A percentile compares a stretch with the other conserved stretches of the same genome.
phyloP scores from a whole-genome alignment of 2,797 vertebrate genomes.

The Pangasius macronema region DNA sequence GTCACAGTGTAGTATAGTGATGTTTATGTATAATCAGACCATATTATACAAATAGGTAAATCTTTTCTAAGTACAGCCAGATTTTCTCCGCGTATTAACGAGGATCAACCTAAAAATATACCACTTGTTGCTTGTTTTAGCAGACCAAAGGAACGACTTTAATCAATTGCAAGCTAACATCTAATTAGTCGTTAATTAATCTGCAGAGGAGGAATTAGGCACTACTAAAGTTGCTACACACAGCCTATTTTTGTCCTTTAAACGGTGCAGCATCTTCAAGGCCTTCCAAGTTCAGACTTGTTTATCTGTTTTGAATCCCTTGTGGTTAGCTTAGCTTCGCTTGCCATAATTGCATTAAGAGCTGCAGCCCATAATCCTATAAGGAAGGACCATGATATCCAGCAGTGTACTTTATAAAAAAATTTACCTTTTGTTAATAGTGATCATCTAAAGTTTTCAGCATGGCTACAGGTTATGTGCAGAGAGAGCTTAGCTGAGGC shows the following conservation, averaged over 20 bases:
- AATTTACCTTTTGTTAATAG: neutral
- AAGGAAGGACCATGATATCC: slow-evolving; percentile 31
- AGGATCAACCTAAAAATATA: slow-evolving; percentile 51
- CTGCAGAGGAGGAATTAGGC: slow-evolving; percentile 47
- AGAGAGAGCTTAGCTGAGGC: slow-evolving; percentile 8
- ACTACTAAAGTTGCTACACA: slow-evolving; percentile 25
- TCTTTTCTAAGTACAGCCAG: slow-evolving; percentile 41
- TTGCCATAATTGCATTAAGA: slow-evolving; percentile 41
- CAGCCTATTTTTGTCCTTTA: slow-evolving; percentile 34
- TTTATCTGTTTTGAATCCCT: slow-evolving; percentile 41
- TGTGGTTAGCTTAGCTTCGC: slow-evolving; percentile 18
- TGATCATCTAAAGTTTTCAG: neutral
- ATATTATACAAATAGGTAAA: slow-evolving; percentile 51
- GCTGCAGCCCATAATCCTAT: slow-evolving; percentile 36
- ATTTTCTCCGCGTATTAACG: slow-evolving; percentile 36
- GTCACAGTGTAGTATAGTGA: neutral
- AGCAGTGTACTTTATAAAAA: neutral
- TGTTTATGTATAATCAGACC: neutral
- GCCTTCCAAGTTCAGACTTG: slow-evolving; percentile 38
- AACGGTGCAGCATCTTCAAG: slow-evolving; percentile 13
- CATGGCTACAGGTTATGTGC: slow-evolving; percentile 14
- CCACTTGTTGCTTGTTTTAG: slow-evolving; percentile 35
- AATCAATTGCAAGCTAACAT: slow-evolving; percentile 45
- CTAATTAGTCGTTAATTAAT: slow-evolving; percentile 47
- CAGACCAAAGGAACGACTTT: slow-evolving; percentile 29